These are phyloP conservation scores for Neomonachus schauinslandi DNA, from an alignment of 2,113 vertebrate species.

Conservation along the genomic window DNA sequence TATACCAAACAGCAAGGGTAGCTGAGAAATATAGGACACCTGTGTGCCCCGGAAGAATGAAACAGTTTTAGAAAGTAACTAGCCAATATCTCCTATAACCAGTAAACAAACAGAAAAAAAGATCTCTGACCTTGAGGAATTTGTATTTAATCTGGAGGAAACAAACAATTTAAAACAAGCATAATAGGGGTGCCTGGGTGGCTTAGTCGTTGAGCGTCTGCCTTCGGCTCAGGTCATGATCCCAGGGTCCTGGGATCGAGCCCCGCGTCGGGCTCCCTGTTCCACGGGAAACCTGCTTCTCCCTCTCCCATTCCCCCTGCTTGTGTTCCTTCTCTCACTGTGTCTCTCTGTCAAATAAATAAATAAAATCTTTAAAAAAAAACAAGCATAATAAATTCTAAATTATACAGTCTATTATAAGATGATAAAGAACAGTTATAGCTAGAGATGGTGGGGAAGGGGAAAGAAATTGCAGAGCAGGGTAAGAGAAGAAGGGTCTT, in stretches of 20 bases:
- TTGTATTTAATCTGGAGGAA: neutral
- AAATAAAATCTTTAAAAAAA: too few relatives aligned
- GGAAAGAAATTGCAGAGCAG: neutral
- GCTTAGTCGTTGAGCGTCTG: too few relatives aligned
- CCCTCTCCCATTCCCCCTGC: too few relatives aligned
- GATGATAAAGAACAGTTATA: neutral
- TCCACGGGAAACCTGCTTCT: too few relatives aligned
- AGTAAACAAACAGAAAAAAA: neutral
- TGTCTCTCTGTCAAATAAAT: too few relatives aligned
- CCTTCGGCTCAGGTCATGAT: too few relatives aligned
- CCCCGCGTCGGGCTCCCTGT: too few relatives aligned
- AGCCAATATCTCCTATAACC: neutral
- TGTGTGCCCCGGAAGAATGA: neutral
- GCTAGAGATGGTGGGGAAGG: neutral
- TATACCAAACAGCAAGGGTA: neutral
- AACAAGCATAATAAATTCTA: neutral
- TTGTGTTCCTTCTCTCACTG: too few relatives aligned
- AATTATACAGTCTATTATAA: neutral
- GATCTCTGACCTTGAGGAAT: neutral
- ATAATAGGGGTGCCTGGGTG: neutral
- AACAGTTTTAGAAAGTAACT: neutral
- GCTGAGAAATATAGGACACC: neutral
- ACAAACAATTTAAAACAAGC: neutral
- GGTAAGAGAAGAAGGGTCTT: neutral
- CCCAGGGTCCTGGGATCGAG: too few relatives aligned